A percentile compares a stretch with the other conserved stretches of the same genome.
These are phyloP conservation scores for Cylindroiulus punctatus DNA, from an alignment of 2,888 invertebrate genomes.

Conservation along the genomic window DNA sequence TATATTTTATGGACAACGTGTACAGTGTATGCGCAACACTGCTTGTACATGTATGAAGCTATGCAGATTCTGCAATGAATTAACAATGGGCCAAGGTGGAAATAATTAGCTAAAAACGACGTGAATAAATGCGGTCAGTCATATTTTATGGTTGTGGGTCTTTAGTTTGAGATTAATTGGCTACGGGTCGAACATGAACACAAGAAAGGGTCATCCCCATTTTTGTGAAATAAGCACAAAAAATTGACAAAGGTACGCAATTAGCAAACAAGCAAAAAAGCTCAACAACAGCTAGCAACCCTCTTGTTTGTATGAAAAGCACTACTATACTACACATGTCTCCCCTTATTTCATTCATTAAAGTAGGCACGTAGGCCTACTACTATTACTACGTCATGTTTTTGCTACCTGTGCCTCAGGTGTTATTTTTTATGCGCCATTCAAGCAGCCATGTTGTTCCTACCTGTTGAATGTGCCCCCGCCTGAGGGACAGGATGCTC, in stretches of 20 bases:
- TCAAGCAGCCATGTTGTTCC: constrained; percentile 34
- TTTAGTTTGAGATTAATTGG: constrained; percentile 14
- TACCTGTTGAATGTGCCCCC: constrained; percentile 31
- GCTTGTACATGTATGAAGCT: no score
- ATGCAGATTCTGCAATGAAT: neutral
- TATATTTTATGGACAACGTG: no score
- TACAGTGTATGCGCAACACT: no score
- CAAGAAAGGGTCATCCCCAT: constrained; percentile 9
- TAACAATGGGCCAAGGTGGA: neutral
- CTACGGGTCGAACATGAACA: constrained; percentile 9
- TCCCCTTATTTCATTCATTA: constrained; percentile 33
- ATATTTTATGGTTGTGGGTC: constrained; percentile 17
- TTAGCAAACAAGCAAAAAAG: constrained; percentile 5
- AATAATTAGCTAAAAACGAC: neutral
- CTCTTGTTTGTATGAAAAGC: neutral
- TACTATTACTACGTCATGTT: constrained; percentile 38
- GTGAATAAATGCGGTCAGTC: neutral
- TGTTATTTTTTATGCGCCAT: constrained; percentile 12
- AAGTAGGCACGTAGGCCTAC: constrained; percentile 16
- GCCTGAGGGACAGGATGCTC: constrained; percentile 51
- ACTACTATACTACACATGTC: neutral
- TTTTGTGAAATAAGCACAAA: neutral
- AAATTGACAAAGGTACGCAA: constrained; percentile 3
- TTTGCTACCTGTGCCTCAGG: constrained; percentile 25
- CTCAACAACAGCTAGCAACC: neutral